A percentile compares a stretch with the other conserved stretches of the same genome.
phyloP scores from a whole-genome alignment of 1,140 invertebrate genomes.

The Harpegnathos saltator region DNA sequence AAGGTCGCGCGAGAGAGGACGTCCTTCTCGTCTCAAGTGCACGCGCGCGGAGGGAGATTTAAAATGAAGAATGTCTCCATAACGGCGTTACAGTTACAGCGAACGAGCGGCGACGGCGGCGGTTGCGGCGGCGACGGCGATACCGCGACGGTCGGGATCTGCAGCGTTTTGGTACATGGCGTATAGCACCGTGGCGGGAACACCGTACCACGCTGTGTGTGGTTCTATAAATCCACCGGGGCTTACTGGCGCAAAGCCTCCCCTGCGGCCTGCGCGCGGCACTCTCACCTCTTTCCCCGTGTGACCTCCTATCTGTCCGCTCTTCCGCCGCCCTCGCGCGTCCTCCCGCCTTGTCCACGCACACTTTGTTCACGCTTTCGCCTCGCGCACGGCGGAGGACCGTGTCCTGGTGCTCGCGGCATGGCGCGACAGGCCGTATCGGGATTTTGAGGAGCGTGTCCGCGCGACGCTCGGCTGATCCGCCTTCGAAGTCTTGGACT shows the following conservation, averaged over 20 bases:
- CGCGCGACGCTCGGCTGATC: slow-evolving; percentile 25
- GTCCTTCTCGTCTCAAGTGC: not conserved
- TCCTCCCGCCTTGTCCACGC: slow-evolving; percentile 12
- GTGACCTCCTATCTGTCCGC: slow-evolving; percentile 68
- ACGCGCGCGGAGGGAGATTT: slow-evolving; percentile 27
- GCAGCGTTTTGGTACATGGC: slow-evolving; percentile 82
- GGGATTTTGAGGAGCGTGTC: slow-evolving; percentile 48
- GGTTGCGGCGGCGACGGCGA: slow-evolving; percentile 7
- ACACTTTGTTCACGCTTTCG: slow-evolving; percentile 33
- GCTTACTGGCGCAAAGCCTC: slow-evolving; percentile 83
- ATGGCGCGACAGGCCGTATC: slow-evolving; percentile 47
- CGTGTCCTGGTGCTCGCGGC: slow-evolving; percentile 22
- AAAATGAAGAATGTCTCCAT: slow-evolving; percentile 48
- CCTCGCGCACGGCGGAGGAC: slow-evolving; percentile 35
- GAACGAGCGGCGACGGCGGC: slow-evolving; percentile 42
- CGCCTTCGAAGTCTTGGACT: slow-evolving; percentile 48
- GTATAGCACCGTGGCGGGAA: slow-evolving; percentile 76
- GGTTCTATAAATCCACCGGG: slow-evolving; percentile 83
- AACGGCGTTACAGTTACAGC: slow-evolving; percentile 67
- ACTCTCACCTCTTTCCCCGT: slow-evolving; percentile 65
- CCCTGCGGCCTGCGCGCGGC: slow-evolving; percentile 71
- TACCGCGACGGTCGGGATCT: slow-evolving; percentile 65
- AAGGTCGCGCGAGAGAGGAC: not conserved
- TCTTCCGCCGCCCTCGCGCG: slow-evolving; percentile 45
- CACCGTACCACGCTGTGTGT: slow-evolving; percentile 73